Evolutionary conservation across 2,113 vertebrate species (phyloP), one percentile per base, ranked within the genome.

Genomic region (Prolemur simus): DNA sequence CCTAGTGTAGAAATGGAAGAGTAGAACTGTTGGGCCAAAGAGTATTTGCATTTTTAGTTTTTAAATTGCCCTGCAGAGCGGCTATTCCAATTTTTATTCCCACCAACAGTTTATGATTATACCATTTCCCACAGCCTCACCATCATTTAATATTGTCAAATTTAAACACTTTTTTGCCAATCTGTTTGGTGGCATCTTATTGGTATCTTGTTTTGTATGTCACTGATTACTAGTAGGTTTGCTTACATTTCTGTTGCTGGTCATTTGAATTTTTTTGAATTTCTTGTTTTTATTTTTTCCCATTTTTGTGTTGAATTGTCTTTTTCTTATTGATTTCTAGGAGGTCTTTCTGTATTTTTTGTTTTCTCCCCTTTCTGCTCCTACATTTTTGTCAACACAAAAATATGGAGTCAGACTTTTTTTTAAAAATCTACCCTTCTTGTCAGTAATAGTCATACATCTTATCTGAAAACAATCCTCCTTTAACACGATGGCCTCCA

Each of bases 241-340:
- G 58, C 37, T 90, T 95, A 84, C 34, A 91, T 93, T 71, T 94
- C 49, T 91, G 63, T 96, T 93, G 63, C 69, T 80, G n/a, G 52
- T 80, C 21, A 54, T 87, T 74, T 82, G 56, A 86, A 77, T 52
- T 93, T 87, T 88, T 90, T 95, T 64, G 66, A 66, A 80, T 96
- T 96, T 96, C 23, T 18, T 84, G 8, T 56, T 97, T 88, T 58
- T 60, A 45, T 69, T 76, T 91, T 91, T 6, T 6, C 0, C 5
- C 21, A 17, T 85, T 85, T 97, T 95, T 85, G 11, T 95, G 27
- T 81, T 95, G 37, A 94, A 87, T 91, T 93, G 34, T 39, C n/a
- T 88, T 94, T 94, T 93, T 78, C 81, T 69, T 56, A 69, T 1
- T 37, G 20, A 88, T 63, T 88, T 83, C 42, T 80, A 45, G 29